A percentile compares a stretch with the other conserved stretches of the same genome.
phyloP scores from a whole-genome alignment of 2,888 invertebrate genomes.

The Heteropelma amictum region DNA sequence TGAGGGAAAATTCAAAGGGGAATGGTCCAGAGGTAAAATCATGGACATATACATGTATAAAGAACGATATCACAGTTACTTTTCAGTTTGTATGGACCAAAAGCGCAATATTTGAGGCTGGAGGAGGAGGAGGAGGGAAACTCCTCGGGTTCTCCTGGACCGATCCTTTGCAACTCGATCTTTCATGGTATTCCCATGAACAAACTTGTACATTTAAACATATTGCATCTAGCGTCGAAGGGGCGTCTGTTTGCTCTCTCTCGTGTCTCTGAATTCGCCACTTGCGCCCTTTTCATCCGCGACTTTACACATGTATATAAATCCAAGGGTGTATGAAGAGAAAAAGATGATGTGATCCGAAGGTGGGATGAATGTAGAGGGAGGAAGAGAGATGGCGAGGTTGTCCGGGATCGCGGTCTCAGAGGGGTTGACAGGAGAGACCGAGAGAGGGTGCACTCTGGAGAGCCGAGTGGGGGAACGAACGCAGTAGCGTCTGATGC shows the following conservation, averaged over 20 bases:
- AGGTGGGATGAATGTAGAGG: slow-evolving; percentile 48
- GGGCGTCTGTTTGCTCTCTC: not conserved
- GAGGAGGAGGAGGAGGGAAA: slow-evolving; percentile 36
- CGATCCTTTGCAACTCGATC: slow-evolving; percentile 61
- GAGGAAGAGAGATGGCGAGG: slow-evolving; percentile 56
- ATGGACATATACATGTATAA: slow-evolving; percentile 23
- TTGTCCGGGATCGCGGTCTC: slow-evolving; percentile 67
- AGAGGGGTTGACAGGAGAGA: slow-evolving; percentile 69
- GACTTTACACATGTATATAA: slow-evolving; percentile 9
- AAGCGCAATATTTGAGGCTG: slow-evolving; percentile 32
- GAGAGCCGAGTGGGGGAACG: slow-evolving; percentile 61
- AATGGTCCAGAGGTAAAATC: slow-evolving; percentile 10
- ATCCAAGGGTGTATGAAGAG: slow-evolving; percentile 64
- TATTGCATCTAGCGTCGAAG: not conserved
- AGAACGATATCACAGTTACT: slow-evolving; percentile 35
- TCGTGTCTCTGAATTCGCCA: not conserved
- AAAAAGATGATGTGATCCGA: slow-evolving; percentile 75
- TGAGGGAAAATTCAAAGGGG: slow-evolving; percentile 12
- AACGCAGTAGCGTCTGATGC: slow-evolving; percentile 66
- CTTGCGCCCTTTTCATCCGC: not conserved
- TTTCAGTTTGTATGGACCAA: slow-evolving; percentile 43
- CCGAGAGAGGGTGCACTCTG: slow-evolving; percentile 62
- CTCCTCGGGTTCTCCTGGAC: slow-evolving; percentile 38
- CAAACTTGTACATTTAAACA: not conserved
- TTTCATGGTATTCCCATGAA: slow-evolving; percentile 31